Conservation (phyloP, 2,113 vertebrate species). For the Laterallus jamaicensis region DNA sequence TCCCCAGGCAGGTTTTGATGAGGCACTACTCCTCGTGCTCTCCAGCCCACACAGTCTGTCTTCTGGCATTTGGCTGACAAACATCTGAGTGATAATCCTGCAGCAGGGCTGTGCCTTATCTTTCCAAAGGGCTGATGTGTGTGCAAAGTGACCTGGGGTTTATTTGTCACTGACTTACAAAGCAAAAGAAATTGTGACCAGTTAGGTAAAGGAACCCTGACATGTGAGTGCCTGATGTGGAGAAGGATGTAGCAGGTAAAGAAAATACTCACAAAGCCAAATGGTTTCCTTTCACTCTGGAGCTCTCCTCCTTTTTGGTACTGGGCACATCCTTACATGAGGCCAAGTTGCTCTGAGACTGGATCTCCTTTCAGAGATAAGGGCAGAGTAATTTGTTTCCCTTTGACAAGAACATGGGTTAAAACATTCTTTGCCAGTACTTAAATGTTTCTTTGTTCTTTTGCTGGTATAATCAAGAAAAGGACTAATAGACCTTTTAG, state of each 20-base stretch:
- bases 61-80: neutral
- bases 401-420: constrained; percentile 43
- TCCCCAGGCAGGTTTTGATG: neutral
- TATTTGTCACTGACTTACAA: neutral
- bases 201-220: neutral
- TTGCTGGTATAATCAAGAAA: constrained; percentile 20
- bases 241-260: neutral
- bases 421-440: constrained; percentile 50
- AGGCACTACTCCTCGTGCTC: neutral
- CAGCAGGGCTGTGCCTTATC: neutral
- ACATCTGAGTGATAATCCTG: neutral
- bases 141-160: neutral
- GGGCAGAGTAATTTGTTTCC: constrained; percentile 61
- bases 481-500: neutral
- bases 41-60: fast-evolving
- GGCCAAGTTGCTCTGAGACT: neutral
- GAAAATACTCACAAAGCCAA: neutral
- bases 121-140: neutral
- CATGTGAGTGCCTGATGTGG: fast-evolving
- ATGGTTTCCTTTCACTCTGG: neutral
- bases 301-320: neutral
- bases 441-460: constrained; percentile 48
- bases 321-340: neutral
- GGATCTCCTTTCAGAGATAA: constrained; percentile 71
- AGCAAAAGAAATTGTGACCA: neutral